These are phyloP conservation scores for Periophthalmus magnuspinnatus DNA, from an alignment of 2,797 vertebrate genomes.

Conservation along the genomic window DNA sequence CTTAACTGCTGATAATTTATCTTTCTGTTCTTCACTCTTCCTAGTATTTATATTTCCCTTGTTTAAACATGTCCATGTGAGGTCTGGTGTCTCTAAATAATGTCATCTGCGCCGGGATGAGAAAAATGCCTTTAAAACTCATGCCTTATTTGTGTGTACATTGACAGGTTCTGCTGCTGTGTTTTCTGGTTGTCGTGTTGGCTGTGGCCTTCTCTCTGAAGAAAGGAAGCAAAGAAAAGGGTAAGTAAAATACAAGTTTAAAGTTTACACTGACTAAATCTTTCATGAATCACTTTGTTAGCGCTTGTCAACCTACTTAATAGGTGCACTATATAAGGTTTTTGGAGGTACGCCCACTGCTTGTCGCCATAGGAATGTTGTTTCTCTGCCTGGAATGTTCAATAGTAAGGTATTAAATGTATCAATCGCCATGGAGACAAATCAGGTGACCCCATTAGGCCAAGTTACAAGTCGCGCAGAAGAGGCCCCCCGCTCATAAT, in stretches of 20 bases:
- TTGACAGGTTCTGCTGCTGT: slow-evolving; percentile 84
- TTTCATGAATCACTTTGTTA: too few relatives aligned
- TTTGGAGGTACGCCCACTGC: background rate
- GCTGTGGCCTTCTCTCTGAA: slow-evolving; percentile 83
- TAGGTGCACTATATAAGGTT: background rate
- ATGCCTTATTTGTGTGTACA: slow-evolving; percentile 12
- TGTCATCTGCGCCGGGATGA: background rate
- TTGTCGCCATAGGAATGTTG: background rate
- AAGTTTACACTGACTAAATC: too few relatives aligned
- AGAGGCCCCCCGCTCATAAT: background rate
- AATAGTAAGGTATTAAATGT: background rate
- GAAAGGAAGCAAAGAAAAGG: slow-evolving; percentile 73
- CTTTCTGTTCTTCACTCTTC: background rate
- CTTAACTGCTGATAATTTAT: slow-evolving; percentile 1
- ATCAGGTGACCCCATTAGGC: background rate
- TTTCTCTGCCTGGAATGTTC: background rate
- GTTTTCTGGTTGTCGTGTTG: slow-evolving; percentile 82
- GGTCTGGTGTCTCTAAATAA: slow-evolving; percentile 1
- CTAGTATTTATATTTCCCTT: background rate
- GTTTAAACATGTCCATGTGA: background rate
- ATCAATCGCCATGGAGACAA: background rate
- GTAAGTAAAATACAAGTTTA: slow-evolving; percentile 53
- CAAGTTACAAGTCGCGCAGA: background rate
- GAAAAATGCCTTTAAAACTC: background rate
- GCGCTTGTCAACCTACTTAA: background rate